A percentile compares a stretch with the other conserved stretches of the same genome.
Evolutionary conservation across 2,888 invertebrate genomes (phyloP).

Genomic region (Diarsia mendica): DNA sequence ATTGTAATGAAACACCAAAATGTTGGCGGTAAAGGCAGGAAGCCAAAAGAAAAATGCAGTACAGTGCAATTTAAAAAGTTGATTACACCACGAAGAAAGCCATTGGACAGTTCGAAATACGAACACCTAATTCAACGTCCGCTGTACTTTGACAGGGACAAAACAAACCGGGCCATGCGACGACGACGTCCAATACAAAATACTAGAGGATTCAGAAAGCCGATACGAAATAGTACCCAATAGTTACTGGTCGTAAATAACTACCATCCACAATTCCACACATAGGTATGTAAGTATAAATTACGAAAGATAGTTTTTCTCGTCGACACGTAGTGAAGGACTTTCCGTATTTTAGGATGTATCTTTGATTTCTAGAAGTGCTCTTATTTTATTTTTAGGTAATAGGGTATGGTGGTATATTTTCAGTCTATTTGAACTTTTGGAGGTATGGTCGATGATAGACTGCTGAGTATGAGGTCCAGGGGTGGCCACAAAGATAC

Average conservation of each 20-base stretch:
- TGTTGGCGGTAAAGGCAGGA: neutral
- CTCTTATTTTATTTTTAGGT: neutral
- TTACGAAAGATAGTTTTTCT: conserved; percentile 22
- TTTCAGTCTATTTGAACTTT: too few species aligned
- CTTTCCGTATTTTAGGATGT: neutral
- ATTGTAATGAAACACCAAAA: neutral
- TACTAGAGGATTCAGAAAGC: conserved; percentile 26
- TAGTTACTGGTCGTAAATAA: conserved; percentile 52
- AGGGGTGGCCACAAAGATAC: too few species aligned
- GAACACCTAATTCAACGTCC: conserved; percentile 31
- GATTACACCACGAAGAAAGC: neutral
- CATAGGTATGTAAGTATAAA: conserved; percentile 34
- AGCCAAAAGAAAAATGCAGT: neutral
- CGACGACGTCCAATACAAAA: conserved; percentile 31
- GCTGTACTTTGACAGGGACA: conserved; percentile 51
- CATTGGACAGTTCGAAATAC: conserved; percentile 40
- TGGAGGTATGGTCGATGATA: too few species aligned
- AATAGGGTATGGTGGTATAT: neutral
- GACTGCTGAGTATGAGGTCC: too few species aligned
- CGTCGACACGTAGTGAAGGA: conserved; percentile 17
- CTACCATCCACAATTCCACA: neutral
- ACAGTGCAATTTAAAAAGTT: neutral
- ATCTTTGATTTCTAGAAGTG: neutral
- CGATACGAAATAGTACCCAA: conserved; percentile 29
- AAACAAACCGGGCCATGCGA: conserved; percentile 35